Evolutionary conservation across 23 tunicate species (phyloP).

Genomic region (Trididemnum nubilum): DNA sequence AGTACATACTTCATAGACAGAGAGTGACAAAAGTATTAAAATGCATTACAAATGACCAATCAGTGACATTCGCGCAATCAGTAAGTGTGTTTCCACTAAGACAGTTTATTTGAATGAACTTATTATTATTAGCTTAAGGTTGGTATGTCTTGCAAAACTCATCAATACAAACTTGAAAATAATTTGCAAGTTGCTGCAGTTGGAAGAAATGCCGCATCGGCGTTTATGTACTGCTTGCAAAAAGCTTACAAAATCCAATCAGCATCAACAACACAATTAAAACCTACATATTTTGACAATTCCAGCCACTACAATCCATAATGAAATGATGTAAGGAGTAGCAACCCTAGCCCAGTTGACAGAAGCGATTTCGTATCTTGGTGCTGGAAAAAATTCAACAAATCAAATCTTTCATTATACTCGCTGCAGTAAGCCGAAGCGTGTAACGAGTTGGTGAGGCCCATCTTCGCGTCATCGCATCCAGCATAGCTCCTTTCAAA

Average conservation of each 20-base stretch:
- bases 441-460: no score
- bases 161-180: neutral
- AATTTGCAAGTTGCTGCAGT: neutral
- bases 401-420: no score
- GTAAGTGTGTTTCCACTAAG: no score
- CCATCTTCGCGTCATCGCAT: no score
- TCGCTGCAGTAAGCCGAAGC: no score
- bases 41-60: no score
- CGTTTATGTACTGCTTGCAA: neutral
- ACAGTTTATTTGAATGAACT: no score
- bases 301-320: slow-evolving; percentile 94
- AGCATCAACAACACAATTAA: neutral
- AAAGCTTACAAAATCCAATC: neutral
- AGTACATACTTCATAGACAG: neutral
- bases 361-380: slow-evolving; percentile 37
- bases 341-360: slow-evolving; percentile 86
- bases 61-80: no score
- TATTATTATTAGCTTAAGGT: no score
- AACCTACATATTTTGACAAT: slow-evolving; percentile 78
- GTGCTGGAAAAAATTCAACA: no score
- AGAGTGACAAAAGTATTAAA: no score
- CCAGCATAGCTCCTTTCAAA: no score
- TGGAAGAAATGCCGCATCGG: neutral
- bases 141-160: neutral
- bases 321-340: slow-evolving; percentile 79